Evolutionary conservation across 2,113 vertebrate species (phyloP).

Genomic region (Rhinolophus sinicus): DNA sequence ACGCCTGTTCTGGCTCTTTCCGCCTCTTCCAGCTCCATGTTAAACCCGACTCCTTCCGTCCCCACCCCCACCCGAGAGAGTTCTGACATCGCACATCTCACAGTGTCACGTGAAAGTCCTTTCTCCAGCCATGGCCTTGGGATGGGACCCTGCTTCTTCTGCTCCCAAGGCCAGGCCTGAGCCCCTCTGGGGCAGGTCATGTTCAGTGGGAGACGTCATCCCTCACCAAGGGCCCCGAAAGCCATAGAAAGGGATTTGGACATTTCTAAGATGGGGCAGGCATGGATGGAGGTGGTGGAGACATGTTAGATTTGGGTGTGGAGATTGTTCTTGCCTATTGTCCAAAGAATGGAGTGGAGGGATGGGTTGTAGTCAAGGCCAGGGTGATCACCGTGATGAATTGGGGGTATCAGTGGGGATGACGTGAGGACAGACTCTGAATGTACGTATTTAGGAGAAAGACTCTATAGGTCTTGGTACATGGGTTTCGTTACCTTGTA

Average conservation of each 20-base stretch:
- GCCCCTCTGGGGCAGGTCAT: not conserved
- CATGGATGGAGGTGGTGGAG: not conserved
- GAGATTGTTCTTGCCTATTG: not conserved
- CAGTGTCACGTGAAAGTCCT: not conserved
- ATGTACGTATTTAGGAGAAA: rapidly evolving
- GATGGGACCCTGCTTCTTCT: not conserved
- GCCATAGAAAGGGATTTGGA: not conserved
- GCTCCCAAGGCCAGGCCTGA: not conserved
- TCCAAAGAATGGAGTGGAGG: not conserved
- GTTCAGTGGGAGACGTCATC: not conserved
- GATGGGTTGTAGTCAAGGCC: rapidly evolving
- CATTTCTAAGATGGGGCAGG: not conserved
- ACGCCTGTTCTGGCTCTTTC: not conserved
- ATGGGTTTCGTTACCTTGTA: not conserved
- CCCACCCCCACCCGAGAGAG: not conserved
- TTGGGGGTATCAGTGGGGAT: rapidly evolving
- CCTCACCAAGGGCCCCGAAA: not conserved
- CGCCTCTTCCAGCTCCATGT: not conserved
- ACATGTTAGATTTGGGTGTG: not conserved
- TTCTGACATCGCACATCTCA: not conserved
- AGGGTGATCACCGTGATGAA: rapidly evolving
- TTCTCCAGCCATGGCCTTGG: not conserved
- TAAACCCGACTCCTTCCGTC: not conserved
- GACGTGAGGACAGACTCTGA: not conserved
- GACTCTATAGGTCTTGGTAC: not conserved